Evolutionary conservation across 1,140 invertebrate species (phyloP), one percentile per base, ranked within the genome.

Genomic region (Battus philenor): DNA sequence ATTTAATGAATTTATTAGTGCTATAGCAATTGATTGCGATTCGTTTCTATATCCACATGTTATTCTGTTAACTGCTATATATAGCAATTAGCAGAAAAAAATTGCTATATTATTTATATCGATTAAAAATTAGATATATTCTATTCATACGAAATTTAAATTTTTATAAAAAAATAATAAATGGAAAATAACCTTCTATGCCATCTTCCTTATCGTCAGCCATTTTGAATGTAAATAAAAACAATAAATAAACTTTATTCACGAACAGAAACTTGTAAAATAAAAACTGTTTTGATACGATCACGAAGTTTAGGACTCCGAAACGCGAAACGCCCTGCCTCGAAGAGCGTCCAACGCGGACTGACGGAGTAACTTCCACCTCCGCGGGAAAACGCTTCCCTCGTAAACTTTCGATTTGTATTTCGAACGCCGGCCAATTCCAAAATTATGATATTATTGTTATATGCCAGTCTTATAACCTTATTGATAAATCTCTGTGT

Each of bases 111-210:
- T n/a, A n/a, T n/a, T n/a, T n/a, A n/a, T n/a, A n/a, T n/a, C n/a
- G n/a, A n/a, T n/a, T n/a, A n/a, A n/a, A n/a, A n/a, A n/a, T n/a
- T n/a, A n/a, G n/a, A n/a, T n/a, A n/a, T n/a, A n/a, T n/a, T n/a
- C n/a, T n/a, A n/a, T n/a, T n/a, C n/a, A n/a, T n/a, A n/a, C n/a
- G n/a, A n/a, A n/a, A n/a, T n/a, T n/a, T n/a, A n/a, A n/a, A n/a
- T n/a, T n/a, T n/a, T n/a, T n/a, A n/a, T n/a, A n/a, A n/a, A n/a
- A n/a, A n/a, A n/a, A n/a, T n/a, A n/a, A n/a, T n/a, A n/a, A n/a
- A n/a, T n/a, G n/a, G n/a, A n/a, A n/a, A n/a, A n/a, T n/a, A n/a
- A 56, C 54, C 54, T 56, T 56, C 54, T 6, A 56, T 51, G 22
- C 27, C 47, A 16, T 56, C 47, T 33, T 54, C 47, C 12, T 38